Percentiles rank a stretch among this genome's conserved stretches.
These are phyloP conservation scores for Mythimna loreyi DNA, from an alignment of 2,888 invertebrate genomes.

Conservation along the genomic window DNA sequence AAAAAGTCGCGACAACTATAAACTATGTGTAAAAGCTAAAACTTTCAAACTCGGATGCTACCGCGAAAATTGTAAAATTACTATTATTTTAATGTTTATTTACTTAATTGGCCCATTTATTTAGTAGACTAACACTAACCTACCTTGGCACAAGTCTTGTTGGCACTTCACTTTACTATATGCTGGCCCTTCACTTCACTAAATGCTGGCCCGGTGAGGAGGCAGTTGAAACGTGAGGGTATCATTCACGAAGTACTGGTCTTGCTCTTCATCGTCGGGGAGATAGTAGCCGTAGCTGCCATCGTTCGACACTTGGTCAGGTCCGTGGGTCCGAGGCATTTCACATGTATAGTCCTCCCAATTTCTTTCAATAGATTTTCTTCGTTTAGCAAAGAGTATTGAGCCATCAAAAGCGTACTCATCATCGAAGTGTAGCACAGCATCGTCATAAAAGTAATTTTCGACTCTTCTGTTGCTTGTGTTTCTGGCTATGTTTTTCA, in stretches of 20 bases:
- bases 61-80: constrained; percentile 81
- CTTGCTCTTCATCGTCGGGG: constrained; percentile 83
- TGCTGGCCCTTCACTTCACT: constrained; percentile 82
- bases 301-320: constrained; percentile 83
- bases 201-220: constrained; percentile 88
- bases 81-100: constrained; percentile 68
- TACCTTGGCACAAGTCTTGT: constrained; percentile 65
- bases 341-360: constrained; percentile 82
- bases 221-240: constrained; percentile 87
- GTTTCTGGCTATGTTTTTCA: constrained; percentile 87
- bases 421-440: constrained; percentile 87
- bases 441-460: constrained; percentile 89
- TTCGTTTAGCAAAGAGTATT: constrained; percentile 85
- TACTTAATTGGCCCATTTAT: constrained; percentile 85
- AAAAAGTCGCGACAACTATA: constrained; percentile 75
- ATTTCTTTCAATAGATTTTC: constrained; percentile 85
- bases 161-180: constrained; percentile 75
- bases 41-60: constrained; percentile 75
- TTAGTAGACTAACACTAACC: constrained; percentile 72
- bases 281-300: constrained; percentile 88
- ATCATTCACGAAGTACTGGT: constrained; percentile 85
- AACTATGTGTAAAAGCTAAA: constrained; percentile 86
- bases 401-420: constrained; percentile 89
- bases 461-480: constrained; percentile 77
- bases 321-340: constrained; percentile 75